Conservation (phyloP, 64 coral and sea anemone genomes). For the Astreopora myriophthalma region DNA sequence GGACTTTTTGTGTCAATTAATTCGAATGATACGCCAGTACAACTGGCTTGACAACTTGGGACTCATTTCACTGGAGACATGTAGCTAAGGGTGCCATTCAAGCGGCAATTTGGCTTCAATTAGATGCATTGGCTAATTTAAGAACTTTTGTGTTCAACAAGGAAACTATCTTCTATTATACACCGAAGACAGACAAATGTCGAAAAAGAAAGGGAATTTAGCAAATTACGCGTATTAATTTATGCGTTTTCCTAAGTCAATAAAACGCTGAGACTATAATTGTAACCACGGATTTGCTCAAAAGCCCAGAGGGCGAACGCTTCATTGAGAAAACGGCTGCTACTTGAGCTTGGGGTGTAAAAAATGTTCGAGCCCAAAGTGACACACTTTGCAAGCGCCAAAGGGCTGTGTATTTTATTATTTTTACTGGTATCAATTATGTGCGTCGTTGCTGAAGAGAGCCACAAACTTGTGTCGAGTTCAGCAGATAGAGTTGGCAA, state of each 20-base stretch:
- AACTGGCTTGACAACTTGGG: background rate
- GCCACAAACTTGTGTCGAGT: background rate
- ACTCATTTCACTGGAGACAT: background rate
- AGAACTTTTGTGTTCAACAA: background rate
- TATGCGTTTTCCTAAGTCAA: constrained; percentile 26
- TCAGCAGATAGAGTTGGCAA: background rate
- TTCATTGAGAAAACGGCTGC: background rate
- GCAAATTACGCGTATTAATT: constrained; percentile 21
- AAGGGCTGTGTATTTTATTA: background rate
- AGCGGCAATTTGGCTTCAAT: background rate
- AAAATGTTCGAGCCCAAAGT: background rate
- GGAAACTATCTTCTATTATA: background rate
- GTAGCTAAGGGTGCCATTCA: background rate
- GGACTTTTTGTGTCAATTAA: background rate
- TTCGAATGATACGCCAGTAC: background rate
- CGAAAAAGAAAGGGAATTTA: background rate
- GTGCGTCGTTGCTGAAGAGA: background rate
- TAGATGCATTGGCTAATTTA: constrained; percentile 3
- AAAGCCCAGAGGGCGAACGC: background rate
- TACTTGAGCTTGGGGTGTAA: background rate
- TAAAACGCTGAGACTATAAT: background rate
- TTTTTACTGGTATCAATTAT: background rate
- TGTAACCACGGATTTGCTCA: background rate
- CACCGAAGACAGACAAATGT: background rate
- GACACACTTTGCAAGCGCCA: background rate